Conservation (phyloP, 2,113 vertebrate genomes). For the Rutilus rutilus region DNA sequence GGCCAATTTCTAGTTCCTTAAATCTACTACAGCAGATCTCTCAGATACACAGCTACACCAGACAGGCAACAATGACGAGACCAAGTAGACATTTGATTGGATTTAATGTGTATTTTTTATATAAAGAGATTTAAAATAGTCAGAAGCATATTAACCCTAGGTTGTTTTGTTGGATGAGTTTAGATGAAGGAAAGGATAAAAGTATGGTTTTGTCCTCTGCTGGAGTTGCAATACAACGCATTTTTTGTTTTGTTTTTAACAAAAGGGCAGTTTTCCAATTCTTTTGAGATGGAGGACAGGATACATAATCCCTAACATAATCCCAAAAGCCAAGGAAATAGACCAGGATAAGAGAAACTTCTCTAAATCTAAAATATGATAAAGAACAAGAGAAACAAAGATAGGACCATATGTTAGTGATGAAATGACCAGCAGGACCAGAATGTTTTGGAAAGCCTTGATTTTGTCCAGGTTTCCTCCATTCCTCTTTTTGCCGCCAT, state of each 20-base stretch:
- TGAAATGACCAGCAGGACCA: conserved; percentile 11
- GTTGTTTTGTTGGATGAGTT: too few relatives aligned
- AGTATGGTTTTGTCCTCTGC: neutral
- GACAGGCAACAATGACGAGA: too few relatives aligned
- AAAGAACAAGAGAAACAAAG: neutral
- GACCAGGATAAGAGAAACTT: neutral
- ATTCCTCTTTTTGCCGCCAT: neutral
- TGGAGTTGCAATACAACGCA: neutral
- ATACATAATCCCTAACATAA: neutral
- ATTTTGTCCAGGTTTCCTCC: conserved; percentile 28
- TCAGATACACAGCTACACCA: too few relatives aligned
- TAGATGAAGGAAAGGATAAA: too few relatives aligned
- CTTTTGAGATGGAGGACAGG: conserved; percentile 27
- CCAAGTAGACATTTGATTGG: too few relatives aligned
- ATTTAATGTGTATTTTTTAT: too few relatives aligned
- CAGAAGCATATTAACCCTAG: too few relatives aligned
- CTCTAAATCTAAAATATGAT: neutral
- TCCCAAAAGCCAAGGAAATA: neutral
- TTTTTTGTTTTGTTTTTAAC: neutral
- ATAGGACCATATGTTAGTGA: neutral
- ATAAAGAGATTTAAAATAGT: too few relatives aligned
- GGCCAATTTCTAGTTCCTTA: too few relatives aligned
- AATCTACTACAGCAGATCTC: too few relatives aligned
- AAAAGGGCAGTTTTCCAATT: neutral
- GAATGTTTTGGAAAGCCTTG: conserved; percentile 32